Percentiles rank a stretch among this genome's conserved stretches.
Evolutionary conservation across 2,888 invertebrate genomes (phyloP).

Genomic region (Cataglyphis altisquamis): DNA sequence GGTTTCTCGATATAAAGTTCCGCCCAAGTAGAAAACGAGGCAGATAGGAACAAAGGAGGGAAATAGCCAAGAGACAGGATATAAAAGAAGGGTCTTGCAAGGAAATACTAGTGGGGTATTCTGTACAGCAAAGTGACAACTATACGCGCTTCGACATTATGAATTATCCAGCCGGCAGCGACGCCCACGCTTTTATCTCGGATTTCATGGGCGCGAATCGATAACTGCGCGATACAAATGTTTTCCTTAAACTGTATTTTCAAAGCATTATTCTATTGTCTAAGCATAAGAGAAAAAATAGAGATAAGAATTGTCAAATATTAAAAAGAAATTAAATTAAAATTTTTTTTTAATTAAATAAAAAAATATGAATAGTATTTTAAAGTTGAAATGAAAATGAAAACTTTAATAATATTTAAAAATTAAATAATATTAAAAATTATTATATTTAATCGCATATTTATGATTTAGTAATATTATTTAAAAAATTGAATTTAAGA

Average conservation of each 20-base stretch:
- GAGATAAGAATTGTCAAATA: not conserved
- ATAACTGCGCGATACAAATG: conserved; percentile 28
- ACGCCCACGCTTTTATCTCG: conserved; percentile 68
- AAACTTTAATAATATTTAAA: not conserved
- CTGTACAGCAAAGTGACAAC: conserved; percentile 60
- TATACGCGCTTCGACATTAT: conserved; percentile 68
- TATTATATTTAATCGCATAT: not conserved
- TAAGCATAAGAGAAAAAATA: not conserved
- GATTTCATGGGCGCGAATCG: conserved; percentile 68
- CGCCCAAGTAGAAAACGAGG: conserved; percentile 3
- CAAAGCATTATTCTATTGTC: not conserved
- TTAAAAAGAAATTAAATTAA: not conserved
- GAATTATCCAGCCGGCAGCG: conserved; percentile 68
- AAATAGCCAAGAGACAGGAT: conserved; percentile 1
- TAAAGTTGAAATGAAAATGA: not conserved
- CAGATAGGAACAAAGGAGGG: not conserved
- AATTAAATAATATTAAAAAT: not conserved
- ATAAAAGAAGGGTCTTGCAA: conserved; percentile 21
- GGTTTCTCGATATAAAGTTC: conserved; percentile 43
- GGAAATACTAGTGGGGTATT: conserved; percentile 20
- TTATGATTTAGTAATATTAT: not conserved
- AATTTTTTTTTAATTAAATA: not conserved
- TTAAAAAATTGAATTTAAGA: not conserved
- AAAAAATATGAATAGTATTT: not conserved
- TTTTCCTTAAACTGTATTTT: conserved; percentile 18